Conservation (phyloP, 2,113 vertebrate species). For the Oenanthe melanoleuca region DNA sequence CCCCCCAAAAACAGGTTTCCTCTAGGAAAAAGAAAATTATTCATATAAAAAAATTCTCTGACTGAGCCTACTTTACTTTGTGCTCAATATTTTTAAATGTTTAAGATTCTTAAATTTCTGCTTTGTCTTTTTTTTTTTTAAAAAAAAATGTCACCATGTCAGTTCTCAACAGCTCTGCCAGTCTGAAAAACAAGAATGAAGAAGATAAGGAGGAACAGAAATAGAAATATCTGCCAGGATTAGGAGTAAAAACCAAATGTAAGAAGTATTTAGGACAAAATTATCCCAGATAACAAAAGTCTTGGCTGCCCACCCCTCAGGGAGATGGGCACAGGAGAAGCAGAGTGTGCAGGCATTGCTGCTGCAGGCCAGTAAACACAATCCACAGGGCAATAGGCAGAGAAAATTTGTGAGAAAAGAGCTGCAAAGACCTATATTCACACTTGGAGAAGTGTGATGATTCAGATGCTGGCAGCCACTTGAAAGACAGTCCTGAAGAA, state of each 20-base stretch:
- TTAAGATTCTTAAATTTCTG: neutral
- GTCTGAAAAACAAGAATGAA: neutral
- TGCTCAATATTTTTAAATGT: neutral
- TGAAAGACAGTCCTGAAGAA: slow-evolving; percentile 14
- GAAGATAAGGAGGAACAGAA: neutral
- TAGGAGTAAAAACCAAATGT: neutral
- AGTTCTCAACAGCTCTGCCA: neutral
- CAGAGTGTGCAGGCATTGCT: neutral
- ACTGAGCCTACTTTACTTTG: neutral
- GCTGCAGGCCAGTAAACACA: neutral
- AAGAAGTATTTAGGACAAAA: neutral
- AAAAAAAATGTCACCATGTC: too few relatives aligned
- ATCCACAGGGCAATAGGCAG: neutral
- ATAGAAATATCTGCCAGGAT: neutral
- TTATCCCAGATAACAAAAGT: neutral
- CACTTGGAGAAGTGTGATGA: slow-evolving; percentile 14
- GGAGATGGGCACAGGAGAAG: neutral
- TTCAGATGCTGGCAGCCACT: slow-evolving; percentile 20
- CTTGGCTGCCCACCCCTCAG: neutral
- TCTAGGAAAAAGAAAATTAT: neutral
- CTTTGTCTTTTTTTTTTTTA: neutral
- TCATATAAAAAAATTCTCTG: neutral
- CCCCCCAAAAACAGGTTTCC: neutral
- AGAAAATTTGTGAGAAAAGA: slow-evolving; percentile 10
- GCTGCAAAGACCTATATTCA: neutral